Conservation (phyloP, 2,797 vertebrate genomes). For the Onychomys torridus region DNA sequence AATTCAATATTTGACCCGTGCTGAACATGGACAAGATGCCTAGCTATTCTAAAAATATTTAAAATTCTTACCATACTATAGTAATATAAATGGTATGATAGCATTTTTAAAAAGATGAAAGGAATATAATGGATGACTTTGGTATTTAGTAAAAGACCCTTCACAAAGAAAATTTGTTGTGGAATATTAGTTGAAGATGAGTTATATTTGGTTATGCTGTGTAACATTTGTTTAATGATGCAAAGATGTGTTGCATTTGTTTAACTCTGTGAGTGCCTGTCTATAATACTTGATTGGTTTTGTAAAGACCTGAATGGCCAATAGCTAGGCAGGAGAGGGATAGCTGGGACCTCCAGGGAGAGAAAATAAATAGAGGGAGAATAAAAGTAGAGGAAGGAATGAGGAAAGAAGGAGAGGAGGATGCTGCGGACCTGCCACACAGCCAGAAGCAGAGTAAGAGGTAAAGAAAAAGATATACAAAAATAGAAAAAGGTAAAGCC, state of each 20-base stretch:
- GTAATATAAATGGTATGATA: background rate
- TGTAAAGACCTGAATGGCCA: background rate
- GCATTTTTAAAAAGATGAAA: too few species aligned
- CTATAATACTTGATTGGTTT: background rate
- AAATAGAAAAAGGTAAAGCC: too few species aligned
- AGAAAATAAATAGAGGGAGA: background rate
- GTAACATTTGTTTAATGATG: background rate
- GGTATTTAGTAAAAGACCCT: background rate
- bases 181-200: background rate
- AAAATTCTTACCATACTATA: background rate
- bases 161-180: background rate
- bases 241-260: background rate
- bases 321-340: too few species aligned
- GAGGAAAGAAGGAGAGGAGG: too few species aligned
- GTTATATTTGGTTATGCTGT: background rate
- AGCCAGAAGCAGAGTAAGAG: too few species aligned
- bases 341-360: background rate
- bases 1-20: background rate
- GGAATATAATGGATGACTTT: background rate
- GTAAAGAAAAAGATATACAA: too few species aligned
- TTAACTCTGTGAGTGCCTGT: background rate
- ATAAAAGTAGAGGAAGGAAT: background rate
- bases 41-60: background rate
- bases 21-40: background rate
- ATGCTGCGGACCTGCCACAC: too few species aligned